Evolutionary conservation across 1,140 invertebrate genomes (phyloP), one percentile per base, ranked within the genome.

Genomic region (Wiebesia pumilae): DNA sequence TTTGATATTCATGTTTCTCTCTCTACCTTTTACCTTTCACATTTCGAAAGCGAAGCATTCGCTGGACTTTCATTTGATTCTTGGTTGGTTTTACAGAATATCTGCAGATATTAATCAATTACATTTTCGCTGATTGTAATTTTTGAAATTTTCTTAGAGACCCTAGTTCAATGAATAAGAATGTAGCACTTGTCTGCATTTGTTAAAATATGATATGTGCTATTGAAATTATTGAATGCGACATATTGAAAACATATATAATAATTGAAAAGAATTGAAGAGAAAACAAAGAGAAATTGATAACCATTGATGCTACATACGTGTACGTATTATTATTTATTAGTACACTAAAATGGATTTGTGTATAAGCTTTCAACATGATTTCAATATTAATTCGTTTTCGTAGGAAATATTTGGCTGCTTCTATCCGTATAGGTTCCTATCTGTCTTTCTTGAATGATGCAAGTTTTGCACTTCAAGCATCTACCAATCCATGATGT

Each of bases 11-110:
- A n/a, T 21, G 38, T n/a, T 43, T 75, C 40, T 43, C 40, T 38
- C 43, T 75, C 38, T 75, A 54, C 30, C 33, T 81, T 40, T 81
- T 54, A 33, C 24, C n/a, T 54, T 79, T 58, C 6, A 79, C 51
- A 16, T 79, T 79, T 79, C 77, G 77, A 79, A 79, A 79, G 77
- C 77, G 47, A 79, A 79, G 77, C 30, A 24, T 27, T 54, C 12
- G 43, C 30, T 51, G 43, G n/a, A 78, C 75, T 78, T 51, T 78
- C 43, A 58, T 79, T 54, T 79, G 47, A 79, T 79, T 58, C 40
- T 0, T 24, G 47, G 9, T 30, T 21, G 38, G 16, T 43, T 38
- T 43, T 75, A 43, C 71, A 75, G 38, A 43, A 75, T n/a, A 51
- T n/a, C 21, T 4, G 16, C 21, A 24, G 77, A 12, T 54, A 54